Evolutionary conservation across 2,888 invertebrate species (phyloP), one percentile per base, ranked within the genome.

Genomic region (Caenorhabditis sulstoni): DNA sequence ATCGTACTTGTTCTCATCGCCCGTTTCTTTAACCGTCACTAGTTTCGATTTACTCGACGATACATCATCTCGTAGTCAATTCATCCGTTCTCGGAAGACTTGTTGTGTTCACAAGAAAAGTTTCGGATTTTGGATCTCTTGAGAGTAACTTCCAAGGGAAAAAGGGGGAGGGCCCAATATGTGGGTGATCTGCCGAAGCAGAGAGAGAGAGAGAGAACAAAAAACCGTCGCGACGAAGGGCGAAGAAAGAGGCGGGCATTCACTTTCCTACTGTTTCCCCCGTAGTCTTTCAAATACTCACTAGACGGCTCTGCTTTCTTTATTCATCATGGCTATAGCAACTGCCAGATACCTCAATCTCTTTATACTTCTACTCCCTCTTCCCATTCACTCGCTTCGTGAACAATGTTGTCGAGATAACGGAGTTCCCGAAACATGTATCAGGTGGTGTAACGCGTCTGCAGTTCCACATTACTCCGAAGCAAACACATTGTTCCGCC

Each of bases 391-490:
- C 23, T 41, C 53, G 35, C 3, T 52, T 18, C 53, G 70, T 16
- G 37, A 53, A 45, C 14, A 59, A 49, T 89, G 89, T 73, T 89
- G 89, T 62, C 66, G 74, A n/a, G 74, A 77, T n/a, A 57, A 78
- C 14, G 81, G 80, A 11, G 85, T 89, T 16, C 79, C 84, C 7
- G 79, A 86, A 11, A 53, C 71, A 16, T 89, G 89, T 66, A 81
- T 75, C n/a, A n/a, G n/a, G n/a, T n/a, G n/a, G 50, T 89, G 89
- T 71, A 45, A 89, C 55, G 82, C 88, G 22, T 12, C 55, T 14
- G 61, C 47, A 18, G 83, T 85, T 1, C 89, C 88, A 5, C 71
- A 78, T 22, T 85, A 86, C 62, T 79, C 86, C 52, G 78, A 71
- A 12, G 81, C 88, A 16, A 87, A 87, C 57, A 74, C 77, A 16